Evolutionary conservation across 2,888 invertebrate species (phyloP).

Genomic region (Allolobophora icterica): DNA sequence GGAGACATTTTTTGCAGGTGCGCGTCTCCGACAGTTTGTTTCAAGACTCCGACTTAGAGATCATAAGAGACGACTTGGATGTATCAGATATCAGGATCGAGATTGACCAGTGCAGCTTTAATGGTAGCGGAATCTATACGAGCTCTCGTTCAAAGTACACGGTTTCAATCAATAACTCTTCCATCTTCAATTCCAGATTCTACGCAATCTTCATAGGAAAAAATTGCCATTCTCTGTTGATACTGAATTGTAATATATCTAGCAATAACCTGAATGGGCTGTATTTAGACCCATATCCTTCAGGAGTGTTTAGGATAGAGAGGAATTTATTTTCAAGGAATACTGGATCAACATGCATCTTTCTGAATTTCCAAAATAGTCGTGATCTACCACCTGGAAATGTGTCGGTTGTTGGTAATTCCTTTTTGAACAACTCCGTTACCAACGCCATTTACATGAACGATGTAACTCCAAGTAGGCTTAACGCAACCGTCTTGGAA

Average conservation of each 20-base stretch:
- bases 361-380: not conserved
- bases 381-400: not conserved
- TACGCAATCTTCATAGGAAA: not conserved
- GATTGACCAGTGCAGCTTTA: slow-evolving; percentile 5
- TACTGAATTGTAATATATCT: not conserved
- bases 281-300: not conserved
- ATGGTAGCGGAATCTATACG: not conserved
- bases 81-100: not conserved
- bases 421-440: slow-evolving; percentile 18
- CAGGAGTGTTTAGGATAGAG: not conserved
- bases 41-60: not conserved
- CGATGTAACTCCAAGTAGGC: not conserved
- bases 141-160: not conserved
- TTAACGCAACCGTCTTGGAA: not conserved
- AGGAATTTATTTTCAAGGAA: not conserved
- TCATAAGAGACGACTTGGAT: not conserved
- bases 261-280: not conserved
- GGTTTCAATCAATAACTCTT: not conserved
- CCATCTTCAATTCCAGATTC: not conserved
- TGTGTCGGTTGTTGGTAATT: not conserved
- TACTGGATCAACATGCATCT: not conserved
- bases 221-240: not conserved
- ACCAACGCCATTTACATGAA: not conserved
- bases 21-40: not conserved
- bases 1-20: not conserved